Percentiles rank a stretch among this genome's conserved stretches.
Evolutionary conservation across 2,797 vertebrate genomes (phyloP).

Genomic region (Gymnopithys bicolor): DNA sequence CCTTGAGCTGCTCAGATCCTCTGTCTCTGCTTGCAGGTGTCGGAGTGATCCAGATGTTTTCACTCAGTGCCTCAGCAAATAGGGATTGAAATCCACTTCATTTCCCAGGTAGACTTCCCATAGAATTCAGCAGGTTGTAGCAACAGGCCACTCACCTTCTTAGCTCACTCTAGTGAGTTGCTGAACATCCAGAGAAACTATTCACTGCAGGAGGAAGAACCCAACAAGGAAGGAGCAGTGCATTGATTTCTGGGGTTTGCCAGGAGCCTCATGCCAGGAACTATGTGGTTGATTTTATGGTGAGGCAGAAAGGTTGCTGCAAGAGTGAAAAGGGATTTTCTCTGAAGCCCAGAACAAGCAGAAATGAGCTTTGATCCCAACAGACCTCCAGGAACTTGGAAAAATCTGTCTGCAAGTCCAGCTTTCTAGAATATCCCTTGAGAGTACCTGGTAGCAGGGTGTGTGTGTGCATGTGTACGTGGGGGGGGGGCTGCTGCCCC

Average conservation of each 20-base stretch:
- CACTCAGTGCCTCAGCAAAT: neutral
- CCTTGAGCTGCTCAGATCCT: neutral
- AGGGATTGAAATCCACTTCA: neutral
- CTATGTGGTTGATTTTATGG: neutral
- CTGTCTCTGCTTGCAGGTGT: neutral
- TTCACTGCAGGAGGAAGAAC: neutral
- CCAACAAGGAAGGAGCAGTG: neutral
- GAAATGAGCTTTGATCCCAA: neutral
- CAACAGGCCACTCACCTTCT: neutral
- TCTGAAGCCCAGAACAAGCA: neutral
- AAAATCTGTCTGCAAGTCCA: slow-evolving; percentile 57
- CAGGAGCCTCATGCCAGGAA: neutral
- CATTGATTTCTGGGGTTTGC: neutral
- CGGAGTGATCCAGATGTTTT: neutral
- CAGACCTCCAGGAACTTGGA: slow-evolving; percentile 51
- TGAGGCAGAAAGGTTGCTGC: neutral
- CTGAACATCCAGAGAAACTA: neutral
- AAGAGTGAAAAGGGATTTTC: neutral
- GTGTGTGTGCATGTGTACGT: neutral
- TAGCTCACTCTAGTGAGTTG: neutral
- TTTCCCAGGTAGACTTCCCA: neutral
- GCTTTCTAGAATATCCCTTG: slow-evolving; percentile 18
- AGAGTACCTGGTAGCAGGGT: neutral
- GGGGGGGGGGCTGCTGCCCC: slow-evolving; percentile 34
- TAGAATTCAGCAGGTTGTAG: neutral